Conservation (phyloP, 2,797 vertebrate genomes). For the Clamator glandarius region DNA sequence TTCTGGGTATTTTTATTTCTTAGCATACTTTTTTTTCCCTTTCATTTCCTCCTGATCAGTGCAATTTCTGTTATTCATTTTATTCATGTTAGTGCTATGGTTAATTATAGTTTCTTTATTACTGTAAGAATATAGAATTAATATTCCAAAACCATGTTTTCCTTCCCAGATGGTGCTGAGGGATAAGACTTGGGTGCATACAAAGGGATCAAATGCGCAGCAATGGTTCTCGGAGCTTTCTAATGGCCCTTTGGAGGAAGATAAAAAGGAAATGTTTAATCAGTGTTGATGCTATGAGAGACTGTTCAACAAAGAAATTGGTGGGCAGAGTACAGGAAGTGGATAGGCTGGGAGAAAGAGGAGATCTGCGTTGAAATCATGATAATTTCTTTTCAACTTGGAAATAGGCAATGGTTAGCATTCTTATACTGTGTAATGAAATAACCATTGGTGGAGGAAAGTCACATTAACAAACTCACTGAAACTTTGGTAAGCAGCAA, state of each 20-base stretch:
- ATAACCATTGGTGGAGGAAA: background rate
- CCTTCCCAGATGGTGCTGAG: background rate
- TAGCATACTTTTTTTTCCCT: background rate
- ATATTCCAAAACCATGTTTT: background rate
- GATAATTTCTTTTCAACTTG: background rate
- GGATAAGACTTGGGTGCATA: background rate
- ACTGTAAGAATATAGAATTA: background rate
- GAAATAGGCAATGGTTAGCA: background rate
- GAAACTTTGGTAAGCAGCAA: background rate
- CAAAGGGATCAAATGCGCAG: fast-evolving
- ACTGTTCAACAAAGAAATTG: background rate
- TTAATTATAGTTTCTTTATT: background rate
- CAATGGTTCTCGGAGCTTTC: background rate
- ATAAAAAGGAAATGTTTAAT: background rate
- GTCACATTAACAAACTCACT: background rate
- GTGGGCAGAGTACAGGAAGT: background rate
- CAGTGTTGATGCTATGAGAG: background rate
- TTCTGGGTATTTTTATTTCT: background rate
- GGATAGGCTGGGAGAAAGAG: background rate
- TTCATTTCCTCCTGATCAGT: background rate
- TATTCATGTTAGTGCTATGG: background rate
- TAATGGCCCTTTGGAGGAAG: background rate
- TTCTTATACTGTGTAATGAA: background rate
- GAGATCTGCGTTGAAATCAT: background rate
- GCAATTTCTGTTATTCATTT: background rate